A percentile compares a stretch with the other conserved stretches of the same genome.
Conservation (phyloP, 2,797 vertebrate species). For the Cossypha niveicapilla region DNA sequence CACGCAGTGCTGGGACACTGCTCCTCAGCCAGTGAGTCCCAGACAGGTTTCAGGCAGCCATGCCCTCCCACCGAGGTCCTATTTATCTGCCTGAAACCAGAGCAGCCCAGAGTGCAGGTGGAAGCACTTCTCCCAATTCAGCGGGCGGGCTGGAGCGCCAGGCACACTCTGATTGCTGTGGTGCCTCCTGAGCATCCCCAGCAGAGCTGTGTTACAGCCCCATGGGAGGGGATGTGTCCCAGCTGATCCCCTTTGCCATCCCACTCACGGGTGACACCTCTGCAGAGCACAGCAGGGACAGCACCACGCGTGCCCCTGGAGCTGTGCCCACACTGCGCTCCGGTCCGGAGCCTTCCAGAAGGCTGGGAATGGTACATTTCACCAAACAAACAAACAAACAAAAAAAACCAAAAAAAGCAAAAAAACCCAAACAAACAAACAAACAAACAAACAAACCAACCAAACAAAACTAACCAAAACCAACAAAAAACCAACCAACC, state of each 20-base stretch:
- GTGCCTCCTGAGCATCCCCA: not conserved
- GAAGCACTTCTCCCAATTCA: not conserved
- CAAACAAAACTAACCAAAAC: not conserved
- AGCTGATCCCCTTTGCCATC: not conserved
- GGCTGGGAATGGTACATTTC: not conserved
- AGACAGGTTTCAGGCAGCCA: not conserved
- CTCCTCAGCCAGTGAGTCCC: not conserved
- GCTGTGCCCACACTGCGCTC: not conserved
- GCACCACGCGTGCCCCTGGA: fast-evolving
- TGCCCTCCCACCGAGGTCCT: fast-evolving
- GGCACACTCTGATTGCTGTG: fast-evolving
- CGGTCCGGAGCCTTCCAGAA: not conserved
- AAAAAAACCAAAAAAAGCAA: too few relatives aligned
- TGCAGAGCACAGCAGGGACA: fast-evolving
- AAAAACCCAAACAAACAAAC: too few relatives aligned
- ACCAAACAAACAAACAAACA: too few relatives aligned
- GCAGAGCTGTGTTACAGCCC: not conserved
- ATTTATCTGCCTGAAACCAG: not conserved
- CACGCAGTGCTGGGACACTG: fast-evolving
- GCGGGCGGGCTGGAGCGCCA: not conserved
- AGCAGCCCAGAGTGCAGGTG: not conserved
- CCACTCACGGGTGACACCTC: fast-evolving
- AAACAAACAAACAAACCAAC: not conserved
- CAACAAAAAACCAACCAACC: not conserved
- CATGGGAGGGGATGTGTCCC: not conserved